Percentiles rank a stretch among this genome's conserved stretches.
These are phyloP conservation scores for Sebastes melanostomus DNA, from an alignment of 2,797 vertebrate genomes.

Conservation along the genomic window DNA sequence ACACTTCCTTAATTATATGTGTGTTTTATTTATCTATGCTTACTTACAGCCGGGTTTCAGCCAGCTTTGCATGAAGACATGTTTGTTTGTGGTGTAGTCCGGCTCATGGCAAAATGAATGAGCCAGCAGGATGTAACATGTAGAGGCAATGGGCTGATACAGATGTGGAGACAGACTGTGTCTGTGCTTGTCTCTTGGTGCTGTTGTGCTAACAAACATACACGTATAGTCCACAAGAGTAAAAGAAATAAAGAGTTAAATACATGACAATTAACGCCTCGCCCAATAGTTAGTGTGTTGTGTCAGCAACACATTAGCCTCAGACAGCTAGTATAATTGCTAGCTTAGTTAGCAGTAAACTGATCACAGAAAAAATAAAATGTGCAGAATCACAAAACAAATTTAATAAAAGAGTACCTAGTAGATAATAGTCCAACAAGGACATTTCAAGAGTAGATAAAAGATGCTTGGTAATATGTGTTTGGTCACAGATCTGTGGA, in stretches of 20 bases:
- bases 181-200: background rate
- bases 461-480: background rate
- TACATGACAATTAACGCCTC: background rate
- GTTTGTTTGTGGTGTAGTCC: slow-evolving; percentile 12
- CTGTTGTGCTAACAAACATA: background rate
- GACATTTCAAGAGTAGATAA: background rate
- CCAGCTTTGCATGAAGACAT: background rate
- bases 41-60: background rate
- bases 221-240: background rate
- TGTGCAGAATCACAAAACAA: background rate
- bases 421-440: background rate
- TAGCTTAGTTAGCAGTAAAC: background rate
- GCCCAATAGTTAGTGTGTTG: background rate
- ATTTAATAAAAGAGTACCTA: background rate
- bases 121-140: slow-evolving; percentile 23
- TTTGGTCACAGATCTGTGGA: background rate
- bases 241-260: too few species aligned
- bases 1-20: background rate
- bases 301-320: background rate
- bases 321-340: background rate
- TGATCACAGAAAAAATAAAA: background rate
- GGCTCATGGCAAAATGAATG: background rate
- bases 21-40: background rate
- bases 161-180: background rate
- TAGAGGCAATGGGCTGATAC: background rate